Conservation (phyloP, 2,888 invertebrate species). For the Hirtodrosophila trivittata region DNA sequence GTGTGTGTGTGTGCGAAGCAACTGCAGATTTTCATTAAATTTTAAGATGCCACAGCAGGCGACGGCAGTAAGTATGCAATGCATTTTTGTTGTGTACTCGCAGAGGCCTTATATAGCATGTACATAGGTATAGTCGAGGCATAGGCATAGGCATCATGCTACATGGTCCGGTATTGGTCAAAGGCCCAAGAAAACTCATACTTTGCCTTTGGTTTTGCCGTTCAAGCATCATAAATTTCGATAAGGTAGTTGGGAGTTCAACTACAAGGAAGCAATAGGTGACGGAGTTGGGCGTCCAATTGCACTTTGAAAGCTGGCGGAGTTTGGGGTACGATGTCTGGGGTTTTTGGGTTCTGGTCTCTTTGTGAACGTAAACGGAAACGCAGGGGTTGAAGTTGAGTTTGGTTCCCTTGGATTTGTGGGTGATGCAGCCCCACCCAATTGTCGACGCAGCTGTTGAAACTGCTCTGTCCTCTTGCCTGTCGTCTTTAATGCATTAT, state of each 20-base stretch:
- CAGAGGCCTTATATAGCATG: constrained; percentile 33
- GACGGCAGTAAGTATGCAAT: constrained; percentile 59
- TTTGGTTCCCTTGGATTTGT: neutral
- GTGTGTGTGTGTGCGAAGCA: constrained; percentile 32
- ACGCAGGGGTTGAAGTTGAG: neutral
- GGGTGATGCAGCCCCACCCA: constrained; percentile 1
- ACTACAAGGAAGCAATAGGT: neutral
- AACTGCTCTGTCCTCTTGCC: constrained; percentile 42
- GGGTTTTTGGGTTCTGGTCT: no score
- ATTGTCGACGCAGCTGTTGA: constrained; percentile 62
- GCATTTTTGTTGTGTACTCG: constrained; percentile 69
- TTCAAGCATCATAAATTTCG: constrained; percentile 56
- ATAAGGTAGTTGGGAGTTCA: constrained; percentile 19
- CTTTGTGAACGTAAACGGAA: no score
- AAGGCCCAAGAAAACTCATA: constrained; percentile 77
- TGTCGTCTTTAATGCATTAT: constrained; percentile 78
- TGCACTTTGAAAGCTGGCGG: constrained; percentile 38
- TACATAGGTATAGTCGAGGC: neutral
- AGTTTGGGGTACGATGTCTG: neutral
- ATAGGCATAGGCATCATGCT: constrained; percentile 18
- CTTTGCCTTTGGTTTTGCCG: constrained; percentile 35
- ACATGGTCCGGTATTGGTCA: constrained; percentile 54
- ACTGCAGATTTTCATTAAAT: constrained; percentile 77
- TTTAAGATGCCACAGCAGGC: constrained; percentile 67
- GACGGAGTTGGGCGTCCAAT: constrained; percentile 2